phyloP scores from a whole-genome alignment of 2,888 invertebrate genomes.

The Ypsolopha scabrella region DNA sequence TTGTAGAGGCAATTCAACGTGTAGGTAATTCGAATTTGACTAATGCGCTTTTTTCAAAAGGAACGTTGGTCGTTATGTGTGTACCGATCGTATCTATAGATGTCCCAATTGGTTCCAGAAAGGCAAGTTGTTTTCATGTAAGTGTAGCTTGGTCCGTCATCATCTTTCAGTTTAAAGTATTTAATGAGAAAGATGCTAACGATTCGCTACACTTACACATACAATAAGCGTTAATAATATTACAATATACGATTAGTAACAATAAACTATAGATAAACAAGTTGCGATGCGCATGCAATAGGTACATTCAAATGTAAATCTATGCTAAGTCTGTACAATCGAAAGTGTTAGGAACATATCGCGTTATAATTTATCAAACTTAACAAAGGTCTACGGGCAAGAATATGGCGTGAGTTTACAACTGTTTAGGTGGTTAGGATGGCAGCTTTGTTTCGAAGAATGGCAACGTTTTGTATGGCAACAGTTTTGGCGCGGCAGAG shows the following conservation, averaged over 20 bases:
- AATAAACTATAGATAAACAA: constrained; percentile 48
- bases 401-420: constrained; percentile 44
- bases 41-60: constrained; percentile 56
- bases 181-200: background rate
- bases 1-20: constrained; percentile 56
- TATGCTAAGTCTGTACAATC: constrained; percentile 57
- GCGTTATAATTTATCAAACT: constrained; percentile 54
- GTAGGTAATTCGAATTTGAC: constrained; percentile 52
- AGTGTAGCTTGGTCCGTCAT: background rate
- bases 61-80: constrained; percentile 67
- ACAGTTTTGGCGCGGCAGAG: constrained; percentile 19
- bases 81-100: constrained; percentile 47
- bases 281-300: constrained; percentile 62
- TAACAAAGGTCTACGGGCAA: constrained; percentile 63
- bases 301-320: constrained; percentile 39
- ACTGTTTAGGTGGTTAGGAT: constrained; percentile 54
- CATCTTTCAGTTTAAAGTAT: too few relatives aligned
- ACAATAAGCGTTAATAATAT: constrained; percentile 8
- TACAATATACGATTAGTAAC: constrained; percentile 30
- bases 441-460: constrained; percentile 55
- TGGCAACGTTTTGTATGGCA: constrained; percentile 37
- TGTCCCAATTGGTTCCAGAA: constrained; percentile 70
- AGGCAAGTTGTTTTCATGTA: constrained; percentile 16
- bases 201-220: background rate
- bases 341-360: constrained; percentile 64